A percentile compares a stretch with the other conserved stretches of the same genome.
These are phyloP conservation scores for Lasaia peninsularis DNA, from an alignment of 1,140 invertebrate species.

Conservation along the genomic window DNA sequence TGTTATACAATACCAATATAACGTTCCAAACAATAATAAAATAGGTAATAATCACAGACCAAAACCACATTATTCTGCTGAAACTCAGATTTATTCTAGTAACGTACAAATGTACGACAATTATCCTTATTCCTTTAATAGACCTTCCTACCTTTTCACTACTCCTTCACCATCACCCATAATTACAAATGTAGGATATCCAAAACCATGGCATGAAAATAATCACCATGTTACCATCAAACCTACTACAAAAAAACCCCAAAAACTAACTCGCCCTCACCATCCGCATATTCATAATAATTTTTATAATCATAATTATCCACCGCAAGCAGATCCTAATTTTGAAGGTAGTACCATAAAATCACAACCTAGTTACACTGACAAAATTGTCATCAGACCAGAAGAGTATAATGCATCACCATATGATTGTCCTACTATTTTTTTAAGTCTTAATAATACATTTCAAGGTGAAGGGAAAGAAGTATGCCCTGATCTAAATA, in stretches of 20 bases:
- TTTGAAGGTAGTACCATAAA: slow-evolving; percentile 61
- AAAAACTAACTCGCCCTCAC: slow-evolving; percentile 42
- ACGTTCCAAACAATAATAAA: slow-evolving; percentile 13
- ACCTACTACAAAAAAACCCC: slow-evolving; percentile 45
- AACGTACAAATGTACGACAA: slow-evolving; percentile 45
- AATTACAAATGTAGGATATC: slow-evolving; percentile 63
- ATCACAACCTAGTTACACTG: slow-evolving; percentile 53
- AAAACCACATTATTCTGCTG: slow-evolving; percentile 40
- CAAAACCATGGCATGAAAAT: slow-evolving; percentile 49
- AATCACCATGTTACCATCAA: slow-evolving; percentile 32
- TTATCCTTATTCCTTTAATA: slow-evolving; percentile 36
- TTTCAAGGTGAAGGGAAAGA: slow-evolving; percentile 71
- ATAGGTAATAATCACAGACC: slow-evolving; percentile 27
- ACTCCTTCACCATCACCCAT: slow-evolving; percentile 62
- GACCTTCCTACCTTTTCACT: slow-evolving; percentile 48
- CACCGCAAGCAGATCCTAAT: slow-evolving; percentile 35
- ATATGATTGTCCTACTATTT: slow-evolving; percentile 67
- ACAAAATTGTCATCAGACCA: slow-evolving; percentile 65
- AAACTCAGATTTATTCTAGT: slow-evolving; percentile 45
- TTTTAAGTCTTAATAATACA: slow-evolving; percentile 63
- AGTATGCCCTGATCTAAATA: slow-evolving; percentile 69
- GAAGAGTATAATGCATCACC: slow-evolving; percentile 60
- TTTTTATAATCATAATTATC: slow-evolving; percentile 38
- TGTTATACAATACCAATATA: slow-evolving; percentile 8
- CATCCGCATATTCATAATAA: slow-evolving; percentile 48